phyloP scores from a whole-genome alignment of 2,888 invertebrate species.

The Diplazon laetatorius region DNA sequence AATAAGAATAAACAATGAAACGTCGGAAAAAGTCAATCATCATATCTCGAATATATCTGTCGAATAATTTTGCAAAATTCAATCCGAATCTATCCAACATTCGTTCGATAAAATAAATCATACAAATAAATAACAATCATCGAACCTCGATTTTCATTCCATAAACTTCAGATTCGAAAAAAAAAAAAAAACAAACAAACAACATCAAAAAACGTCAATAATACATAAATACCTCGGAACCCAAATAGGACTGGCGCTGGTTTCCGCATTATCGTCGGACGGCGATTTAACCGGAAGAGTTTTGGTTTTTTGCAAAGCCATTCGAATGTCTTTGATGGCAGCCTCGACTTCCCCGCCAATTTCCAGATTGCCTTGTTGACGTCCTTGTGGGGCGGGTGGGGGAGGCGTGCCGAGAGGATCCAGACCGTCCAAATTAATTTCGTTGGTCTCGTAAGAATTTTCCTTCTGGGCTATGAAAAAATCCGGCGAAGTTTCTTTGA shows the following conservation, averaged over 20 bases:
- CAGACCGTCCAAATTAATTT: constrained; percentile 88
- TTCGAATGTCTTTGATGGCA: constrained; percentile 92
- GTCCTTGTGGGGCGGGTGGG: constrained; percentile 80
- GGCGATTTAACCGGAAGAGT: constrained; percentile 85
- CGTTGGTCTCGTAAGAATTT: constrained; percentile 78
- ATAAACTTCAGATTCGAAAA: background rate
- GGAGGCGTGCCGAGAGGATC: constrained; percentile 86
- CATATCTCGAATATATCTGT: too few relatives aligned
- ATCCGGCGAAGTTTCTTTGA: constrained; percentile 79
- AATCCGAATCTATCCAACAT: too few relatives aligned
- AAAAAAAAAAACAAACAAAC: background rate
- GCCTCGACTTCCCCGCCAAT: constrained; percentile 84
- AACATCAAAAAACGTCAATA: constrained; percentile 40
- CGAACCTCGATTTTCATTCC: too few relatives aligned
- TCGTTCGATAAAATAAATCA: too few relatives aligned
- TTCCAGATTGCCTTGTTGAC: constrained; percentile 77
- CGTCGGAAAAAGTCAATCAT: too few relatives aligned
- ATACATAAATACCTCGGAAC: constrained; percentile 87
- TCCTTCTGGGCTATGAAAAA: constrained; percentile 80
- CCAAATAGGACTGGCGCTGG: constrained; percentile 87
- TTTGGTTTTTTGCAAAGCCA: constrained; percentile 90
- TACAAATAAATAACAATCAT: too few relatives aligned
- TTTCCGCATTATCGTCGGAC: constrained; percentile 82
- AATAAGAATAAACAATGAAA: too few relatives aligned
- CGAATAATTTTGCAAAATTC: too few relatives aligned